Base-by-base conservation (phyloP, 2,888 invertebrate genomes). In the Osedax frankpressi region DNA sequence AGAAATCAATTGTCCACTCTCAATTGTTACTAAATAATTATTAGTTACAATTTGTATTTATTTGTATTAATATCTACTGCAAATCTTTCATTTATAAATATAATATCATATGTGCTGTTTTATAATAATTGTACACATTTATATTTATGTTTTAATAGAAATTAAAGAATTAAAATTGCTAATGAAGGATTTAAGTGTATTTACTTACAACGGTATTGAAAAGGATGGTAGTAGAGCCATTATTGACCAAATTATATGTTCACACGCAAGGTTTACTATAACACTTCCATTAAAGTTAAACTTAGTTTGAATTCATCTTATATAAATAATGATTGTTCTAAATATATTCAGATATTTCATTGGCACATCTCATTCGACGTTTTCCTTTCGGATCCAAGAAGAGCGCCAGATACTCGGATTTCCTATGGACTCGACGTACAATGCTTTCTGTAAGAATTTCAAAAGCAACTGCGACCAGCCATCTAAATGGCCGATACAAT, bases 371-470 rank as follows among this genome's bases (percentile, higher is more conserved):
- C 93, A 94, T 79, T 97, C 97, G 75, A 98, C 97, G 0, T 97
- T 96, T 84, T 90, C 95, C 0, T 95, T 91, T 83, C 88, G 97
- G 74, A 97, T 98, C 78, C 94, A 96, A 85, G 97, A 98, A 83
- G 97, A 98, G 82, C 87, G 97, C 28, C 96, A 97, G 86, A 94
- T 98, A 75, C 83, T 96, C 65, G 94, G 94, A 0, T 94, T 94
- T 84, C 87, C 89, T 3, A 86, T 88, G 63, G 86, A 88, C 28
- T 89, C 89, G 6, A 96, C 96, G 0, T 97, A 94, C 82, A 96
- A 97, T 84, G 87, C 91, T 76, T 86, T 94, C 0, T 94, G 94
- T 84, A 82, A 84, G 3, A 78, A 80, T 28, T 88, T 88, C 73
- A 88, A 88, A 73, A 87, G 88, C 79, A 62, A 28, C 3, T 93